phyloP scores from a whole-genome alignment of 2,113 vertebrate genomes.

The Sceloporus tristichus region DNA sequence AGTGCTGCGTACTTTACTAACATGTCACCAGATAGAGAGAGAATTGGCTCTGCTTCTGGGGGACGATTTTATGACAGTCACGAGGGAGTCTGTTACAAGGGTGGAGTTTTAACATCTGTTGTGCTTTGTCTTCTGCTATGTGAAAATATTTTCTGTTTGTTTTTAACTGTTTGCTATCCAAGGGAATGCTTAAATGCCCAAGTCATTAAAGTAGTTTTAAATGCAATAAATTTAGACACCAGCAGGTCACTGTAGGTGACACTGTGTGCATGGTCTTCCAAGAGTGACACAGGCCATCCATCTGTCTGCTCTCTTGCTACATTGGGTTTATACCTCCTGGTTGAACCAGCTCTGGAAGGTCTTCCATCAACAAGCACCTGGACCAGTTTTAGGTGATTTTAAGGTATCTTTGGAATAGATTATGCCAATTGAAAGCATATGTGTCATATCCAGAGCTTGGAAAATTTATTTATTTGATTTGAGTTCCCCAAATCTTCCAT shows the following conservation, averaged over 20 bases:
- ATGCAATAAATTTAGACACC: not conserved
- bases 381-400: not conserved
- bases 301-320: not conserved
- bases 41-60: constrained; percentile 7
- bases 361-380: too few relatives aligned
- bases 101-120: constrained; percentile 19
- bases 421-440: not conserved
- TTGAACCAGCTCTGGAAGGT: not conserved
- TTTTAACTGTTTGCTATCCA: not conserved
- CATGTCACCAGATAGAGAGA: constrained; percentile 13
- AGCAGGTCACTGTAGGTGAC: not conserved
- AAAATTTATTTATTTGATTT: too few relatives aligned
- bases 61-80: constrained; percentile 20
- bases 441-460: too few relatives aligned
- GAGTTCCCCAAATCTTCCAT: too few relatives aligned
- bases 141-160: not conserved
- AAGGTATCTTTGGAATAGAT: not conserved
- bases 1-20: constrained; percentile 13
- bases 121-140: constrained; percentile 5
- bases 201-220: not conserved
- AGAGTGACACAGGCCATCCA: not conserved
- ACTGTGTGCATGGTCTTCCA: not conserved
- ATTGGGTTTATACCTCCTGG: not conserved
- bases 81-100: constrained; percentile 14
- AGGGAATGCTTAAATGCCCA: not conserved